A percentile compares a stretch with the other conserved stretches of the same genome.
Conservation (phyloP, 2,113 vertebrate genomes). For the Meleagris gallopavo region DNA sequence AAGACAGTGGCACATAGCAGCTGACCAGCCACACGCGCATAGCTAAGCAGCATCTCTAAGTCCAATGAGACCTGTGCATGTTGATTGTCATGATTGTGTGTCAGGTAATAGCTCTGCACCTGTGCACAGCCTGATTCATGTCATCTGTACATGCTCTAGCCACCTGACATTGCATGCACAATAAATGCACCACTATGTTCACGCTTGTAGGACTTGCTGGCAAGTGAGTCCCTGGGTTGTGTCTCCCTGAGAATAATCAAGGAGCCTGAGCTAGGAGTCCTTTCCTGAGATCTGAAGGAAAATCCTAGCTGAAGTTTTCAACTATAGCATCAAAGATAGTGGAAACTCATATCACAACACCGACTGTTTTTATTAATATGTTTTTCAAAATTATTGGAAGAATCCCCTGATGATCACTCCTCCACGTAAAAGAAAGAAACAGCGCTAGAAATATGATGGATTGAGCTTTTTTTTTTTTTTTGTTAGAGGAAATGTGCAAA, state of each 20-base stretch:
- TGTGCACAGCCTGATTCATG: background rate
- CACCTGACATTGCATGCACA: fast-evolving
- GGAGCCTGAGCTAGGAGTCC: background rate
- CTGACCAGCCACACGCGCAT: background rate
- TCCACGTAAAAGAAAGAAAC: background rate
- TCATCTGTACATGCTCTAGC: background rate
- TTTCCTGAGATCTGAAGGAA: background rate
- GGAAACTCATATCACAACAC: background rate
- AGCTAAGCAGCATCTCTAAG: background rate
- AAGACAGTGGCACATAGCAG: background rate
- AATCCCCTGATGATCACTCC: background rate
- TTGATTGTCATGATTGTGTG: background rate
- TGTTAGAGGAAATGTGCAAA: background rate
- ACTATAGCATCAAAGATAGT: background rate
- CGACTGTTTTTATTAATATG: background rate
- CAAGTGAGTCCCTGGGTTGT: background rate
- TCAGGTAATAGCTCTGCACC: background rate
- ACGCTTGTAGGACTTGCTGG: background rate
- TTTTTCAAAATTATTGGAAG: background rate
- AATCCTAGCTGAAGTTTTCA: background rate
- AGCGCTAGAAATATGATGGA: background rate
- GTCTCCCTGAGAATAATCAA: background rate
- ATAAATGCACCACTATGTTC: background rate
- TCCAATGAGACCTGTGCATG: background rate
- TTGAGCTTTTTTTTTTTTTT: background rate